Evolutionary conservation across 2,113 vertebrate genomes (phyloP), one percentile per base, ranked within the genome.

Genomic region (Nansenia antarctica): DNA sequence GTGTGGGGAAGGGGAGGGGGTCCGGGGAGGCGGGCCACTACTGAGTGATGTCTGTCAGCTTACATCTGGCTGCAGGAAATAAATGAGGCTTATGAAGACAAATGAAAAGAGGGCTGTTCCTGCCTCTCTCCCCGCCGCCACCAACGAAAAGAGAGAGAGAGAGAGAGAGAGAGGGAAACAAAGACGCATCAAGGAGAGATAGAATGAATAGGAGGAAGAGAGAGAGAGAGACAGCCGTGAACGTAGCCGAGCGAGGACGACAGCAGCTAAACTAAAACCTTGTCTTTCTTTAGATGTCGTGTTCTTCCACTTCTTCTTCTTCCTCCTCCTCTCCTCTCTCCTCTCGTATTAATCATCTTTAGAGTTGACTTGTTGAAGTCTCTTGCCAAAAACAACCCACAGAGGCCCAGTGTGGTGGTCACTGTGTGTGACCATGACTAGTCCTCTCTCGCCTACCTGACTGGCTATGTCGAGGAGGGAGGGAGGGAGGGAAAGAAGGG

Each of bases 41-140:
- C 86, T 95, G 94, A 96, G 93, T 95, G 94, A 97, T 94, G 93
- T 90, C 93, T 96, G 94, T 96, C 96, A 95, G 92, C 93, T 91
- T 92, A 95, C 95, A 95, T 95, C 94, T 96, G 94, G 94, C 92
- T 91, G 89, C 90, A 92, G 90, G 26, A 95, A 94, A 94, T 95
- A 95, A 96, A 96, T 95, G 94, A 95, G 93, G 93, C 92, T 94
- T 91, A 96, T 95, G 93, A 89, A 95, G 95, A 95, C 93, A 93
- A 94, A 96, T 94, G 94, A 93, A 93, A 84, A 88, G n/a, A n/a
- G 89, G 86, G 90, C 39, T 42, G 39, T 42, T 42, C 45, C n/a
- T 49, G 45, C 45, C n/a, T n/a, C n/a, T n/a, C n/a, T n/a, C n/a
- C n/a, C n/a, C n/a, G 45, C n/a, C n/a, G 1, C 37, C 39, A 5